Evolutionary conservation across 2,797 vertebrate species (phyloP).

Genomic region (Eupleurogrammus muticus): DNA sequence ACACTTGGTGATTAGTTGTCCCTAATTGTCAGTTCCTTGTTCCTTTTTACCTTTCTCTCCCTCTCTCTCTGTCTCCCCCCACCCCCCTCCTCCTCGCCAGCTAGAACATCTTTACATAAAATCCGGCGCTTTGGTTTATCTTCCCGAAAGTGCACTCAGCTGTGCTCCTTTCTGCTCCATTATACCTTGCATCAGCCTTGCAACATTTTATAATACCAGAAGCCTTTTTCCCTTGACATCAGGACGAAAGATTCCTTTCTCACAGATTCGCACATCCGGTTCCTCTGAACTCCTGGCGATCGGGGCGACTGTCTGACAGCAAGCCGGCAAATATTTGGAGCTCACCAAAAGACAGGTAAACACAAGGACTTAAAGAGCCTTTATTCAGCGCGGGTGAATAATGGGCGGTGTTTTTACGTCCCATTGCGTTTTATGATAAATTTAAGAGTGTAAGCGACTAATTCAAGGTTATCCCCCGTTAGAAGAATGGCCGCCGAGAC

Average conservation of each 20-base stretch:
- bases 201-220: constrained; percentile 27
- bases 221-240: background rate
- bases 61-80: constrained; percentile 39
- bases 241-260: constrained; percentile 1
- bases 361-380: background rate
- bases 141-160: constrained; percentile 36
- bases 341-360: constrained; percentile 23
- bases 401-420: constrained; percentile 27
- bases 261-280: constrained; percentile 17
- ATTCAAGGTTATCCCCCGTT: constrained; percentile 38
- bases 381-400: constrained; percentile 20
- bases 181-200: constrained; percentile 13
- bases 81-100: too few relatives aligned
- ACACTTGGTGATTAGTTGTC: constrained; percentile 85
- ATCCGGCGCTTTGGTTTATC: constrained; percentile 45
- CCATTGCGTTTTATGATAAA: constrained; percentile 45
- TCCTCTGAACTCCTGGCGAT: background rate
- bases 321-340: constrained; percentile 3
- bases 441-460: constrained; percentile 29
- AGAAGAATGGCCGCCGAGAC: constrained; percentile 6
- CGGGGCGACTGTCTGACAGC: background rate
- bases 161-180: constrained; percentile 27
- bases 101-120: constrained; percentile 65
- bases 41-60: constrained; percentile 73
- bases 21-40: constrained; percentile 85